Percentiles rank a stretch among this genome's conserved stretches.
These are phyloP conservation scores for Cheirogaleus major DNA, from an alignment of 2,797 vertebrate species.

Conservation along the genomic window DNA sequence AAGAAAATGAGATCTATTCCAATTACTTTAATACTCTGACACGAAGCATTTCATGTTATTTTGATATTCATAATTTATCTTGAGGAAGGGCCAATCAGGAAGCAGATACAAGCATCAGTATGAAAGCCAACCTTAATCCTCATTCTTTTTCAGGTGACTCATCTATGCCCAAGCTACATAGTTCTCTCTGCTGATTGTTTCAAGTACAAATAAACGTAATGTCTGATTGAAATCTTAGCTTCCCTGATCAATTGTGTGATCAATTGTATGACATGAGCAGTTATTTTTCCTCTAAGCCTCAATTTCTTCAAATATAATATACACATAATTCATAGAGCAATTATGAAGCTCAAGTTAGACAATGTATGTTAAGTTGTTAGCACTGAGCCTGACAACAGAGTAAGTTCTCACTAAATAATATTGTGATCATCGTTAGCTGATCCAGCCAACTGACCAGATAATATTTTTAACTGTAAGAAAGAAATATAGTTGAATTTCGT, in stretches of 20 bases:
- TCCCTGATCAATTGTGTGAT: neutral
- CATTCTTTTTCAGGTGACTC: neutral
- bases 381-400: neutral
- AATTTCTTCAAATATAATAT: neutral
- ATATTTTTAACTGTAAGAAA: neutral
- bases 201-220: neutral
- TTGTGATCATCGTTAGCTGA: neutral
- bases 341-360: neutral
- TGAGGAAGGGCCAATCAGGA: neutral
- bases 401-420: neutral
- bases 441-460: neutral
- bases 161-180: neutral
- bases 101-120: neutral
- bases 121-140: neutral
- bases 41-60: neutral
- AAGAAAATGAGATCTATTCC: neutral
- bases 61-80: constrained; percentile 1
- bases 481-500: neutral
- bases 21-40: neutral
- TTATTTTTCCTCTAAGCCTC: neutral
- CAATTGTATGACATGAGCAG: neutral
- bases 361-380: neutral
- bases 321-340: neutral
- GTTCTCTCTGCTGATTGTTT: neutral
- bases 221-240: neutral